Evolutionary conservation across 2,113 vertebrate species (phyloP).

Genomic region (Antennarius striatus): DNA sequence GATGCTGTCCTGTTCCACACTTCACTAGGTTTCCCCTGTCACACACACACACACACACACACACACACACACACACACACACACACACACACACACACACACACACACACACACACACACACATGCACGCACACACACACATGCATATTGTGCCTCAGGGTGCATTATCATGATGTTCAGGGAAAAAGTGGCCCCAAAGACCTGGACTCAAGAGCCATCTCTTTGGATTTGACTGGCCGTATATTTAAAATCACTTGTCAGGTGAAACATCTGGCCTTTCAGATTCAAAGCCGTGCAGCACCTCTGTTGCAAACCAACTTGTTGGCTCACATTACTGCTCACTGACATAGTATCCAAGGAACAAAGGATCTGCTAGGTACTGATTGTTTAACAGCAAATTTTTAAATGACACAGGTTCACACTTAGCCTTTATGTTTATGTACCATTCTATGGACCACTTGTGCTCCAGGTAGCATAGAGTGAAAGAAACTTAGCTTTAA

Average conservation of each 20-base stretch:
- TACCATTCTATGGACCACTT: background rate
- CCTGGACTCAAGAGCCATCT: slow-evolving; percentile 56
- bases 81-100: too few relatives aligned
- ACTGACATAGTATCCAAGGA: slow-evolving; percentile 26
- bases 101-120: too few relatives aligned
- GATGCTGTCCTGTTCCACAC: slow-evolving; percentile 52
- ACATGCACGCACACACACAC: too few relatives aligned
- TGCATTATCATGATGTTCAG: slow-evolving; percentile 58
- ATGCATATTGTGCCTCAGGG: slow-evolving; percentile 47
- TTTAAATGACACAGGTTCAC: slow-evolving; percentile 6
- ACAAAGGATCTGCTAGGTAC: slow-evolving; percentile 21
- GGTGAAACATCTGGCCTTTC: slow-evolving; percentile 67
- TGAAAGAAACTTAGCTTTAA: slow-evolving; percentile 28
- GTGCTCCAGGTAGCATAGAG: slow-evolving; percentile 13
- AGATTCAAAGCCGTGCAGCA: slow-evolving; percentile 47
- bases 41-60: slow-evolving; percentile 6
- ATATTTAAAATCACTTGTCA: slow-evolving; percentile 63
- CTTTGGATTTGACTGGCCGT: slow-evolving; percentile 50
- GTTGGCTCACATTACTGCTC: slow-evolving; percentile 26
- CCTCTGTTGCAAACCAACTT: slow-evolving; percentile 30
- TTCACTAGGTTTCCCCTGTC: slow-evolving; percentile 42
- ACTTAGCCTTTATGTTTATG: background rate
- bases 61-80: too few relatives aligned
- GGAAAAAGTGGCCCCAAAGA: slow-evolving; percentile 58
- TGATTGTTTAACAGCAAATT: slow-evolving; percentile 23